phyloP scores from a whole-genome alignment of 2,888 invertebrate genomes.

The Pristionchus arcanus region DNA sequence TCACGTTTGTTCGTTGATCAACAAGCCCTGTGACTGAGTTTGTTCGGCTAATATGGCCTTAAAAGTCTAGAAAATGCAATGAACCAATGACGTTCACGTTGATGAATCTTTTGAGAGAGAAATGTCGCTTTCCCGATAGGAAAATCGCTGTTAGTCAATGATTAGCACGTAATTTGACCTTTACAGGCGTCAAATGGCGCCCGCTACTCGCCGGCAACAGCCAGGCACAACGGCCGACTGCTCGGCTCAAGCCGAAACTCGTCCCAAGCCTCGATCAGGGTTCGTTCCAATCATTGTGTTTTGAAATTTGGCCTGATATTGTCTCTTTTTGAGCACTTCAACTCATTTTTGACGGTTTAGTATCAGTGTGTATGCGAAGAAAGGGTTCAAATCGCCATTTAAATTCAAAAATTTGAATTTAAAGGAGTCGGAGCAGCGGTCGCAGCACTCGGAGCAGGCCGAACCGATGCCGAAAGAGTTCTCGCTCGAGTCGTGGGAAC shows the following conservation, averaged over 20 bases:
- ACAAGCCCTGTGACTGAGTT: background rate
- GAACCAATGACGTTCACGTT: background rate
- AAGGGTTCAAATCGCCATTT: background rate
- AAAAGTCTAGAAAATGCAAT: background rate
- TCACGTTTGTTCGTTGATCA: background rate
- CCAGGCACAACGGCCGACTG: background rate
- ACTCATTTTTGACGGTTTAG: background rate
- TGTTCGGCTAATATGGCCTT: background rate
- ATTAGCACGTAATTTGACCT: slow-evolving; percentile 35
- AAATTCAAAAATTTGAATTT: background rate
- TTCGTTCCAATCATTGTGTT: background rate
- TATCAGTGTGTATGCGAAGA: background rate
- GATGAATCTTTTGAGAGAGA: background rate
- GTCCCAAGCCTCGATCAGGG: slow-evolving; percentile 25
- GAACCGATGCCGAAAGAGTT: background rate
- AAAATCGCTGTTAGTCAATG: background rate
- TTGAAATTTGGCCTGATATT: background rate
- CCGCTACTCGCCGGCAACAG: slow-evolving; percentile 2
- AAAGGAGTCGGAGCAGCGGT: slow-evolving; percentile 18
- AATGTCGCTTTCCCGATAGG: background rate
- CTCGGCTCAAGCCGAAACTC: background rate
- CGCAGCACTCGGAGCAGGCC: background rate
- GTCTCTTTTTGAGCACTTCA: background rate
- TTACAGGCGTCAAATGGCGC: slow-evolving; percentile 28
- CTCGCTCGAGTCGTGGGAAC: background rate